Evolutionary conservation across 2,888 invertebrate species (phyloP).

Genomic region (Parnassius apollo): DNA sequence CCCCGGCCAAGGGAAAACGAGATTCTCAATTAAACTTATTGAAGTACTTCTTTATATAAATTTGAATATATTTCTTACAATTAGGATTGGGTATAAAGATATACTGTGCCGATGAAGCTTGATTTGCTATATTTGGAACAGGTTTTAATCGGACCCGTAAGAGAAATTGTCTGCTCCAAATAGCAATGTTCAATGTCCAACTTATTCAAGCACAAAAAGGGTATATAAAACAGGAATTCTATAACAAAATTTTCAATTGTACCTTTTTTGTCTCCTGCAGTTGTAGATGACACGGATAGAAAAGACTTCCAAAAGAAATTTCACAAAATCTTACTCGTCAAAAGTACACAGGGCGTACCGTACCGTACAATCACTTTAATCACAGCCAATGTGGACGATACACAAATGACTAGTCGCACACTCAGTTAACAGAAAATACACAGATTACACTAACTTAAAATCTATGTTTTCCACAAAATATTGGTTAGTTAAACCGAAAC

Average conservation of each 20-base stretch:
- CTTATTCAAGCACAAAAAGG: constrained; percentile 27
- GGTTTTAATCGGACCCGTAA: constrained; percentile 48
- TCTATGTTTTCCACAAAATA: constrained; percentile 75
- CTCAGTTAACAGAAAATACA: constrained; percentile 74
- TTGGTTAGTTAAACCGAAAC: constrained; percentile 64
- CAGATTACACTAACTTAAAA: constrained; percentile 78
- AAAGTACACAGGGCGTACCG: constrained; percentile 69
- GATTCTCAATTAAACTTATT: constrained; percentile 44
- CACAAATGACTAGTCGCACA: constrained; percentile 75
- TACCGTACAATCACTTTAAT: constrained; percentile 71
- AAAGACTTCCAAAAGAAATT: constrained; percentile 64
- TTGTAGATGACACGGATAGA: constrained; percentile 45
- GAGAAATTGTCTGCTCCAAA: constrained; percentile 58
- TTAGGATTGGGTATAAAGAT: constrained; percentile 28
- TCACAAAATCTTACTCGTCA: constrained; percentile 71
- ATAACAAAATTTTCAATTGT: constrained; percentile 41
- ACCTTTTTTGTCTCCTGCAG: constrained; percentile 63
- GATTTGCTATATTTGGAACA: constrained; percentile 70
- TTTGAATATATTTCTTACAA: constrained; percentile 32
- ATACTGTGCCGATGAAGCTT: constrained; percentile 38
- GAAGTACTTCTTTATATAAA: constrained; percentile 41
- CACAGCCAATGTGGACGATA: constrained; percentile 68
- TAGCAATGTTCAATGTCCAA: constrained; percentile 37
- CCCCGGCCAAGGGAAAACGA: constrained; percentile 66
- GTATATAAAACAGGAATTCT: constrained; percentile 17